Conservation (phyloP, 2,888 invertebrate genomes). For the Gymnosoma rotundatum region DNA sequence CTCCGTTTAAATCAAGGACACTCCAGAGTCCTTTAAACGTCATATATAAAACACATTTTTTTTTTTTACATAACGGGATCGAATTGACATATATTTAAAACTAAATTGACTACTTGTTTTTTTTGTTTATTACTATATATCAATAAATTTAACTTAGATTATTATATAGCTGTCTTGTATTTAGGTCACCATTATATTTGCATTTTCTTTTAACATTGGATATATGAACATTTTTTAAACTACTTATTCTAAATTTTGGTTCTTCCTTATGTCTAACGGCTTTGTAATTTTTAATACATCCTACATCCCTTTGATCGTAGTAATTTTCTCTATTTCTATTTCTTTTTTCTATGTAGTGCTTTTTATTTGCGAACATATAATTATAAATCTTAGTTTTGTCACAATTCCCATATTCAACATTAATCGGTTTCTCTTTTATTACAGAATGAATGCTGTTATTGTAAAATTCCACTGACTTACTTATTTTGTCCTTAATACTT, state of each 20-base stretch:
- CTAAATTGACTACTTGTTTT: no score
- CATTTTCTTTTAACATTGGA: slow-evolving; percentile 42
- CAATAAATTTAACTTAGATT: background rate
- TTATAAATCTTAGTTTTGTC: slow-evolving; percentile 29
- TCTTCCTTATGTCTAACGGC: slow-evolving; percentile 40
- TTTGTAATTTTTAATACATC: slow-evolving; percentile 40
- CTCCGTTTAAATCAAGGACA: background rate
- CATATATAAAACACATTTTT: no score
- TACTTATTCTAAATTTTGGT: slow-evolving; percentile 28
- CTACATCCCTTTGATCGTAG: slow-evolving; percentile 13
- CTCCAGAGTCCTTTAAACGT: background rate
- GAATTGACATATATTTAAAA: background rate
- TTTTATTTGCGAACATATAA: slow-evolving; percentile 4
- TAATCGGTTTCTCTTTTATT: slow-evolving; percentile 36
- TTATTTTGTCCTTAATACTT: slow-evolving; percentile 35
- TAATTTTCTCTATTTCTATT: slow-evolving; percentile 17
- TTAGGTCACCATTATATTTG: slow-evolving; percentile 19
- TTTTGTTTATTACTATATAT: background rate
- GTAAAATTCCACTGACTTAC: slow-evolving; percentile 40
- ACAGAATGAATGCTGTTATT: slow-evolving; percentile 43
- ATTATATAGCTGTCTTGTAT: slow-evolving; percentile 7
- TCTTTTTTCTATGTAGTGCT: slow-evolving; percentile 25
- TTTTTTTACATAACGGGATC: background rate
- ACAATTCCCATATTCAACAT: slow-evolving; percentile 38
- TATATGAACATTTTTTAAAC: slow-evolving; percentile 37